phyloP scores from a whole-genome alignment of 2,797 vertebrate genomes.

The Alfaro cultratus region DNA sequence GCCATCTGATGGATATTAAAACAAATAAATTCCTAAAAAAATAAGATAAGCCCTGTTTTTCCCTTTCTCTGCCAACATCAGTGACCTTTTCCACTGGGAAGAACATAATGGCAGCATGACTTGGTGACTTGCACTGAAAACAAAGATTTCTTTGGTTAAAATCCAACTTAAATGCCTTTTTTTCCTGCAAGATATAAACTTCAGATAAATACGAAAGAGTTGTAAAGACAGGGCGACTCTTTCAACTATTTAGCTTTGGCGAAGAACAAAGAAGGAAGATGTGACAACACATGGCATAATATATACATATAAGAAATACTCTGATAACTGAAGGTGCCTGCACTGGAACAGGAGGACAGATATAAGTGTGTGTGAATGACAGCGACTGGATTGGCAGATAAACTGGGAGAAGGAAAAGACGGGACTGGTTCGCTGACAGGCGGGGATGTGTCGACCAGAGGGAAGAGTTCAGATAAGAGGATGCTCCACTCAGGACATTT shows the following conservation, averaged over 20 bases:
- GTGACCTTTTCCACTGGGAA: background rate
- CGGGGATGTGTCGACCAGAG: conserved; percentile 61
- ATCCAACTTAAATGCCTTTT: background rate
- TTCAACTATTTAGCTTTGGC: background rate
- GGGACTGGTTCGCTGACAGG: conserved; percentile 36
- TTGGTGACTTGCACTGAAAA: conserved; percentile 33
- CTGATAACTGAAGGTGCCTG: background rate
- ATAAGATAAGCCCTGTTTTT: background rate
- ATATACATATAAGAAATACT: conserved; percentile 15
- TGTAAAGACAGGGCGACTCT: background rate
- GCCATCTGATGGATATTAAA: background rate
- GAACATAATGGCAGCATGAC: conserved; percentile 57
- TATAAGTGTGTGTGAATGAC: conserved; percentile 13
- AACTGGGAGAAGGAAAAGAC: conserved; percentile 21
- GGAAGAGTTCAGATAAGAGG: conserved; percentile 52
- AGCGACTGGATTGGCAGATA: conserved; percentile 20
- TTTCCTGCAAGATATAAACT: background rate
- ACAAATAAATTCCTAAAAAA: background rate
- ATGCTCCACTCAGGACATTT: conserved; percentile 33
- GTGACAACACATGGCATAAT: background rate
- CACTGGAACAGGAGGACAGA: conserved; percentile 10
- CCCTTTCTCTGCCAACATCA: background rate
- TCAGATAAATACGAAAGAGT: background rate
- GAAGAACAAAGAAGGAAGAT: background rate
- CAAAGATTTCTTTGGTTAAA: background rate